Evolutionary conservation across 2,113 vertebrate species (phyloP), one percentile per base, ranked within the genome.

Genomic region (Cheilinus undulatus): DNA sequence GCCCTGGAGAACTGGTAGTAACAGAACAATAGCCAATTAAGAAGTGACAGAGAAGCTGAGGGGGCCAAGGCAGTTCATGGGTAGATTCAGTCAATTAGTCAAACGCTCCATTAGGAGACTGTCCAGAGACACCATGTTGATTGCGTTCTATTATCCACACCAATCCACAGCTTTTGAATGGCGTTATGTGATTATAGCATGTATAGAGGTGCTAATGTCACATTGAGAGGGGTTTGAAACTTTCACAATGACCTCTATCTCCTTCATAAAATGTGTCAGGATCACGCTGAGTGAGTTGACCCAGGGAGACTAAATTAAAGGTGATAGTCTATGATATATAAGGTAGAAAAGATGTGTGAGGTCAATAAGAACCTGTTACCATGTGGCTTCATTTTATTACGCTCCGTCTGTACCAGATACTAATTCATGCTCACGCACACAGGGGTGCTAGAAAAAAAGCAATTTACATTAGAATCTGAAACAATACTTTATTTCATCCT

Each of bases 1-100:
- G 73, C 88, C 85, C 83, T 73, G 57, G 87, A 92, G 86, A 90
- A 73, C 74, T 68, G 83, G 76, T 78, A 78, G 85, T 84, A 87
- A 77, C 83, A 76, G 67, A 83, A 92, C 80, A 90, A 90, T 84
- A 67, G 76, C 85, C 85, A 88, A 89, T 89, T 90, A 88, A 78
- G 67, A 67, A 79, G 45, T 78, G 80, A 88, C 61, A 49, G 65
- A 78, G 77, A 69, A 82, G 77, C 76, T 56, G 80, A 82, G 70
- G 54, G 69, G 85, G 66, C 73, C 48, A 56, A 74, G 68, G 64
- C 75, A 79, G 78, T 88, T 90, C 69, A 80, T 48, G 56, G 77
- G 69, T 68, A 88, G 84, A 86, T 86, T 85, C 73, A 85, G 80
- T 82, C 80, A 87, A 91, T 91, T 90, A 90, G 76, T 88, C 84